Percentiles rank a stretch among this genome's conserved stretches.
These are phyloP conservation scores for Pseudoips prasinana DNA, from an alignment of 2,888 invertebrate genomes.

Conservation along the genomic window DNA sequence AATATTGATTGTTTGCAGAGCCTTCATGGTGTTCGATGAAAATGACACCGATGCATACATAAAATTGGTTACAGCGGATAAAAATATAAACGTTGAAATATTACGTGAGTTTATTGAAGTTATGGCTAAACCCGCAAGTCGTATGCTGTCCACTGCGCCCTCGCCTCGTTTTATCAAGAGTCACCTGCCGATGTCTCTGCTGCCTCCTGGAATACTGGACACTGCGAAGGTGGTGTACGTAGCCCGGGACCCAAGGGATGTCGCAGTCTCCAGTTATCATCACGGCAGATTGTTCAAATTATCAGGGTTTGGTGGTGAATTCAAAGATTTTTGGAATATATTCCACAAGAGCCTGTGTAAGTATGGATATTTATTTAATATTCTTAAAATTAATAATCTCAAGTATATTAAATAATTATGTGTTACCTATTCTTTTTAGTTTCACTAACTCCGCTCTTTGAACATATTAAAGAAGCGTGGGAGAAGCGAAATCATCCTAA, in stretches of 20 bases:
- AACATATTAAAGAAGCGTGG: slow-evolving; percentile 88
- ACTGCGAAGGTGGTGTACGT: slow-evolving; percentile 85
- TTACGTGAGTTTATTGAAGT: not conserved
- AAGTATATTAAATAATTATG: no score
- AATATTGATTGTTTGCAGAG: slow-evolving; percentile 3
- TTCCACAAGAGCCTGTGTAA: slow-evolving; percentile 83
- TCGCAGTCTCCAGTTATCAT: slow-evolving; percentile 88
- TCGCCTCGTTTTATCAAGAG: slow-evolving; percentile 53
- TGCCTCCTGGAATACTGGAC: slow-evolving; percentile 80
- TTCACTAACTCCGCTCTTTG: slow-evolving; percentile 86
- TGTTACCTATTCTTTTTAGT: slow-evolving; percentile 72
- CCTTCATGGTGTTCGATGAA: slow-evolving; percentile 10
- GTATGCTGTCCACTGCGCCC: slow-evolving; percentile 14
- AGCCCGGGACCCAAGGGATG: slow-evolving; percentile 90
- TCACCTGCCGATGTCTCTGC: slow-evolving; percentile 85
- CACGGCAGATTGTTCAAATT: slow-evolving; percentile 83
- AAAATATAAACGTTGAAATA: not conserved
- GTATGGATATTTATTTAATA: slow-evolving; percentile 16
- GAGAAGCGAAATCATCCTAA: slow-evolving; percentile 82
- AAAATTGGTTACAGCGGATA: not conserved
- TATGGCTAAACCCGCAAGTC: slow-evolving; percentile 4
- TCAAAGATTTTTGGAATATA: slow-evolving; percentile 83
- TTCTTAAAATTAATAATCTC: no score
- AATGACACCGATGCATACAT: not conserved
- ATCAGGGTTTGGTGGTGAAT: slow-evolving; percentile 81